Conservation (phyloP, 2,113 vertebrate species). For the Echinops telfairi region DNA sequence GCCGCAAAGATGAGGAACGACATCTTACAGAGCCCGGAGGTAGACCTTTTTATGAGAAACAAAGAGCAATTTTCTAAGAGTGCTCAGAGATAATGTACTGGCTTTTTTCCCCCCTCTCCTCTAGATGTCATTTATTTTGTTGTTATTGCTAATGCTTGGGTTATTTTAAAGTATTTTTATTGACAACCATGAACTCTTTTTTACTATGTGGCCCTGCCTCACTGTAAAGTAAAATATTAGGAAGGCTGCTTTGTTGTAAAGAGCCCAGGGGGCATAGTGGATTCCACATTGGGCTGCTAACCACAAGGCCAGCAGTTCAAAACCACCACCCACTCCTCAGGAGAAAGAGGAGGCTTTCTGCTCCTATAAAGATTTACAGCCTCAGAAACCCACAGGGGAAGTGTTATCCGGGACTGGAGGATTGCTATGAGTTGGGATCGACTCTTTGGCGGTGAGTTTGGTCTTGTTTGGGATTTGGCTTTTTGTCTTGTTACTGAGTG, state of each 20-base stretch:
- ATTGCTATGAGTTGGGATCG: too few species aligned
- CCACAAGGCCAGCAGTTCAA: too few species aligned
- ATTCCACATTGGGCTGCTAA: too few species aligned
- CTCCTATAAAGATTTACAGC: too few species aligned
- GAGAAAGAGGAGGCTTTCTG: too few species aligned
- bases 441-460: too few species aligned
- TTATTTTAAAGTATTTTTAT: neutral
- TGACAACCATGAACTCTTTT: slow-evolving; percentile 61
- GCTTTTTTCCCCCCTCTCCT: slow-evolving; percentile 29
- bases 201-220: slow-evolving; percentile 50
- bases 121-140: neutral
- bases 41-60: neutral
- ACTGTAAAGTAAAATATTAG: slow-evolving; percentile 50
- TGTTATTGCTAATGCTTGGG: neutral
- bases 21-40: neutral
- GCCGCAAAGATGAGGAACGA: neutral
- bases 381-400: too few species aligned
- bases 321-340: too few species aligned
- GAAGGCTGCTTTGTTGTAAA: neutral
- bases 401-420: too few species aligned
- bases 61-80: slow-evolving; percentile 29
- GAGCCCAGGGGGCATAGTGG: too few species aligned
- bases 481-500: too few species aligned
- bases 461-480: too few species aligned
- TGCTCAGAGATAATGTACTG: slow-evolving; percentile 37